These are phyloP conservation scores for Gavia stellata DNA, from an alignment of 2,113 vertebrate species.

Conservation along the genomic window DNA sequence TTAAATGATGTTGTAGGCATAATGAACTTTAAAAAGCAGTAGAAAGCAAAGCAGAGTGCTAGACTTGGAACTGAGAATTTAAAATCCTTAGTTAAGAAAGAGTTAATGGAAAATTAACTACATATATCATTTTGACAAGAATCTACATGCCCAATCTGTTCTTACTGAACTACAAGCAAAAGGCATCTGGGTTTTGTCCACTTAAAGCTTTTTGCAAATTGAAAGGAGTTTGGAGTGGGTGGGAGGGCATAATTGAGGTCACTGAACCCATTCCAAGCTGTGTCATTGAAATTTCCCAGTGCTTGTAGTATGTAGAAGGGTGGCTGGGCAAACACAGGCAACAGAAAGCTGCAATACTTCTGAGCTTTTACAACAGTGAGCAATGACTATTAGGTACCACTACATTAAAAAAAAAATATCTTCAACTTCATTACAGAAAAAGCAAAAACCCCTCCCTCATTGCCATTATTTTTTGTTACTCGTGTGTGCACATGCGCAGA, in stretches of 20 bases:
- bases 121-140: constrained; percentile 66
- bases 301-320: constrained; percentile 50
- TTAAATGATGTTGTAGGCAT: neutral
- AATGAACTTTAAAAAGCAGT: constrained; percentile 40
- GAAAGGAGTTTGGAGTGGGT: constrained; percentile 74
- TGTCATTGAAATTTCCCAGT: constrained; percentile 73
- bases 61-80: constrained; percentile 4
- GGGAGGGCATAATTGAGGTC: constrained; percentile 66
- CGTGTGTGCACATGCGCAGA: neutral
- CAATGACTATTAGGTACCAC: constrained; percentile 7
- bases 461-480: neutral
- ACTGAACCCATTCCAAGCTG: constrained; percentile 52
- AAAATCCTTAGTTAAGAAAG: constrained; percentile 61
- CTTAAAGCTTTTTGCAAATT: constrained; percentile 73
- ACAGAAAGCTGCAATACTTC: constrained; percentile 24
- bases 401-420: neutral
- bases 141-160: constrained; percentile 72
- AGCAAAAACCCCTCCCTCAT: neutral
- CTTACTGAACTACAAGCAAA: constrained; percentile 65
- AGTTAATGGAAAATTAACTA: constrained; percentile 67
- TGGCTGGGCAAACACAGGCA: constrained; percentile 47
- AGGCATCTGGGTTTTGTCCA: constrained; percentile 73
- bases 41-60: constrained; percentile 38
- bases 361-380: constrained; percentile 31
- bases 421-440: neutral